Evolutionary conservation across 2,113 vertebrate species (phyloP), one percentile per base, ranked within the genome.

Genomic region (Hippopotamus amphibius): DNA sequence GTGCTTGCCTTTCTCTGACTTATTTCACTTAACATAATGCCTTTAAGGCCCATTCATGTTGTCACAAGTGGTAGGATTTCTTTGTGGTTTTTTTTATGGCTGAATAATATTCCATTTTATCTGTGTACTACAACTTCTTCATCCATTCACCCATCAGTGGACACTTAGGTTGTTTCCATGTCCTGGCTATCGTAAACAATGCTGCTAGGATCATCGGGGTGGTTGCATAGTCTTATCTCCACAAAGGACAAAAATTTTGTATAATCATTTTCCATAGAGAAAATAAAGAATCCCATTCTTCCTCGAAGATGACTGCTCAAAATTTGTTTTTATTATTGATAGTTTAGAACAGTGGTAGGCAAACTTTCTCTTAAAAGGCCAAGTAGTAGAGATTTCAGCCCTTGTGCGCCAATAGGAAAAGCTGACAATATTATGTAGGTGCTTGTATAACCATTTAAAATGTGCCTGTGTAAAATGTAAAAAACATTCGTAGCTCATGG

Each of bases 291-390:
- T 88, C 88, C 30, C 17, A 82, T 46, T 10, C 24, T 81, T 94
- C 19, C 11, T 28, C 11, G 65, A 89, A 46, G 9, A 66, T 46
- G 28, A 26, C 33, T 88, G 10, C 33, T 88, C 1, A 46, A n/a
- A 55, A 81, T 71, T 33, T 81, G 24, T n/a, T 83, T 76, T 90
- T 22, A 37, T 74, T 82, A n/a, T n/a, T 76, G 16, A 55, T n/a
- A 30, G 17, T 69, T 87, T 69, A 59, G 16, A 68, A 80, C 37
- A 7, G 1, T 59, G 50, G 30, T 68, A 37, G 41, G 21, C 22
- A 48, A 69, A 48, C 8, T 72, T 88, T 85, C 46, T 94, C 48
- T 66, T 57, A 46, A 74, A 53, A 22, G 37, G 5, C 46, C 26
- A 69, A 43, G 17, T 7, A 69, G 19, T 16, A 21, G 74, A 37